A percentile compares a stretch with the other conserved stretches of the same genome.
Evolutionary conservation across 1,140 invertebrate species (phyloP).

Genomic region (Cyrtorhinus lividipennis): DNA sequence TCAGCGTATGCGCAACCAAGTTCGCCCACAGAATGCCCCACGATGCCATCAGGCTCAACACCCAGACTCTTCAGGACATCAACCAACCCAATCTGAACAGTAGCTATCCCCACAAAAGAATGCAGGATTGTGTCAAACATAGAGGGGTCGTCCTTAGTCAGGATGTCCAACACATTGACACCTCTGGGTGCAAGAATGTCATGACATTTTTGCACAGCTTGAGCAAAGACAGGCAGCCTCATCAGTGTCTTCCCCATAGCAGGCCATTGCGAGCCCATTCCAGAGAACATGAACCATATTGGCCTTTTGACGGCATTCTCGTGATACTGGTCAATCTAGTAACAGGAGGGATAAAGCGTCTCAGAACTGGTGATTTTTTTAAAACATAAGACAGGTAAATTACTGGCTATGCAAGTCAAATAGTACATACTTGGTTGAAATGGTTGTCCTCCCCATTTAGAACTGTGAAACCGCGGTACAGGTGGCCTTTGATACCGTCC

Average conservation of each 20-base stretch:
- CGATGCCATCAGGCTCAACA: constrained; percentile 45
- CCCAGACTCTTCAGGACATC: constrained; percentile 39
- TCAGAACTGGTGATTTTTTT: no score
- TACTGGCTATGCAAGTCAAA: no score
- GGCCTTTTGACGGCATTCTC: no score
- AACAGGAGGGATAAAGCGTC: no score
- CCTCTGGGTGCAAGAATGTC: constrained; percentile 38
- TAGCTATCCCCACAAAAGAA: constrained; percentile 56
- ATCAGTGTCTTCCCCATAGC: constrained; percentile 46
- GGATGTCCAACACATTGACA: constrained; percentile 43
- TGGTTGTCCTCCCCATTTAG: constrained; percentile 21
- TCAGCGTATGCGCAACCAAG: constrained; percentile 55
- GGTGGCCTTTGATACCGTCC: constrained; percentile 12
- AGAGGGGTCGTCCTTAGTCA: constrained; percentile 40
- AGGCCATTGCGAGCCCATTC: constrained; percentile 51
- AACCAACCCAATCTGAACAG: constrained; percentile 58
- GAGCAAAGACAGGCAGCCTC: constrained; percentile 46
- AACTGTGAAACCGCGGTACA: constrained; percentile 23
- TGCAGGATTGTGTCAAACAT: constrained; percentile 44
- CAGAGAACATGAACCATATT: constrained; percentile 59
- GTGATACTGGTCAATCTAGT: no score
- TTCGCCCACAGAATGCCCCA: constrained; percentile 55
- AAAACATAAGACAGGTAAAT: no score
- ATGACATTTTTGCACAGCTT: constrained; percentile 44
- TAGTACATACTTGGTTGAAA: not conserved